A percentile compares a stretch with the other conserved stretches of the same genome.
phyloP scores from a whole-genome alignment of 2,797 vertebrate species.

The Lates japonicus region DNA sequence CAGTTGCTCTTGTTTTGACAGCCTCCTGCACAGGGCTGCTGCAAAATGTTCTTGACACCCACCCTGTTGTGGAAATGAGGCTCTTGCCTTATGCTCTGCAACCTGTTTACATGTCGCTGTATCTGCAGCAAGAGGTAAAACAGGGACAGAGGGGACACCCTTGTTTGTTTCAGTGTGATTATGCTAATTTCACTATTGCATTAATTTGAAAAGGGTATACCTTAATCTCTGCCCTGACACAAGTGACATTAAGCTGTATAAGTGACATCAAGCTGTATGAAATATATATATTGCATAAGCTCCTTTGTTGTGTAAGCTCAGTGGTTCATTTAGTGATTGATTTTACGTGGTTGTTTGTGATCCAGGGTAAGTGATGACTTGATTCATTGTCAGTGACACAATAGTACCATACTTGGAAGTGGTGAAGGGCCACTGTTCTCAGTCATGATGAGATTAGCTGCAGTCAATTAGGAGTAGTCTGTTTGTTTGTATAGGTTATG shows the following conservation, averaged over 20 bases:
- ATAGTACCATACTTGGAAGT: conserved; percentile 45
- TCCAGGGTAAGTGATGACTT: conserved; percentile 38
- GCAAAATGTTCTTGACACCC: conserved; percentile 74
- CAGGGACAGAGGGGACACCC: conserved; percentile 58
- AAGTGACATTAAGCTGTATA: neutral
- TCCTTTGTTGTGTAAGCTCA: conserved; percentile 33
- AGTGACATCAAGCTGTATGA: neutral
- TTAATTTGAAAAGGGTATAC: conserved; percentile 46
- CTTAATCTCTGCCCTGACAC: conserved; percentile 40
- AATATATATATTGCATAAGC: conserved; percentile 20
- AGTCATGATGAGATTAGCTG: conserved; percentile 72
- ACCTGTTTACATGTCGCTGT: conserved; percentile 74
- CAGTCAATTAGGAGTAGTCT: conserved; percentile 61
- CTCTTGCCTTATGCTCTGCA: conserved; percentile 73
- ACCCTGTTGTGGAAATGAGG: conserved; percentile 72
- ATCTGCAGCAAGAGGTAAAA: conserved; percentile 66
- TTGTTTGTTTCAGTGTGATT: conserved; percentile 65
- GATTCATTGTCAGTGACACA: conserved; percentile 61
- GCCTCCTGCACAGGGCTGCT: conserved; percentile 60
- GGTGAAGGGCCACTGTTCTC: conserved; percentile 54
- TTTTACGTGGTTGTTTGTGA: conserved; percentile 44
- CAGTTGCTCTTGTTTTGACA: conserved; percentile 61
- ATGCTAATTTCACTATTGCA: conserved; percentile 47
- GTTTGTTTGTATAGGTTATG: conserved; percentile 68
- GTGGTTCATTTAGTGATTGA: conserved; percentile 47